Conservation (phyloP, 2,113 vertebrate species). For the Sebastes schlegelii region DNA sequence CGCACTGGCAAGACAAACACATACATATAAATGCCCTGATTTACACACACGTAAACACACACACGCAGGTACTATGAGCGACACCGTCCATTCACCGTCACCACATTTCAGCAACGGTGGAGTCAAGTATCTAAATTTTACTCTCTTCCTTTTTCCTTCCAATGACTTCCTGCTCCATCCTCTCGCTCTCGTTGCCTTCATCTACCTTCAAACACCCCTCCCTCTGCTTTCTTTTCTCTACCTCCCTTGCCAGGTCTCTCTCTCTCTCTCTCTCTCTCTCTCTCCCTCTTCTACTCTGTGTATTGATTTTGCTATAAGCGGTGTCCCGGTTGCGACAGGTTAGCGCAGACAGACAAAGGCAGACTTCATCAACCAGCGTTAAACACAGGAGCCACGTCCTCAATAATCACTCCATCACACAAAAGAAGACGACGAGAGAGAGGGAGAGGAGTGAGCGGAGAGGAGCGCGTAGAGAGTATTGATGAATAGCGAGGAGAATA, state of each 20-base stretch:
- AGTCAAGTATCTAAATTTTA: constrained; percentile 39
- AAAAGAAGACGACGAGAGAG: constrained; percentile 69
- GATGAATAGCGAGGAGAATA: constrained; percentile 37
- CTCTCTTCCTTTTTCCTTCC: constrained; percentile 23
- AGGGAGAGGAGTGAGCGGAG: constrained; percentile 31
- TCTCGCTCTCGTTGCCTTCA: constrained; percentile 48
- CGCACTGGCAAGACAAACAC: constrained; percentile 53
- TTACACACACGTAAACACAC: constrained; percentile 40
- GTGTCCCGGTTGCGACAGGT: constrained; percentile 85
- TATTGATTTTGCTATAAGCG: constrained; percentile 89
- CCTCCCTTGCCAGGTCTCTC: constrained; percentile 35
- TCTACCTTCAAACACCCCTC: constrained; percentile 36
- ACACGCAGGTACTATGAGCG: not conserved
- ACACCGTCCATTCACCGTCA: constrained; percentile 28
- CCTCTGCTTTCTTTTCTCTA: constrained; percentile 28
- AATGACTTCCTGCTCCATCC: constrained; percentile 33
- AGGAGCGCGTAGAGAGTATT: constrained; percentile 45
- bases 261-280: constrained; percentile 44
- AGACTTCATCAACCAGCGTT: constrained; percentile 86
- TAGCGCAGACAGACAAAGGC: constrained; percentile 85
- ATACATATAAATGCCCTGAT: constrained; percentile 53
- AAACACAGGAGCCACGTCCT: constrained; percentile 84
- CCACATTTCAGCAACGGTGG: not conserved
- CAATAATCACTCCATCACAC: constrained; percentile 85
- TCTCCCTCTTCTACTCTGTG: constrained; percentile 68